A percentile compares a stretch with the other conserved stretches of the same genome.
Evolutionary conservation across 1,140 invertebrate species (phyloP).

Genomic region (Pinna nobilis): DNA sequence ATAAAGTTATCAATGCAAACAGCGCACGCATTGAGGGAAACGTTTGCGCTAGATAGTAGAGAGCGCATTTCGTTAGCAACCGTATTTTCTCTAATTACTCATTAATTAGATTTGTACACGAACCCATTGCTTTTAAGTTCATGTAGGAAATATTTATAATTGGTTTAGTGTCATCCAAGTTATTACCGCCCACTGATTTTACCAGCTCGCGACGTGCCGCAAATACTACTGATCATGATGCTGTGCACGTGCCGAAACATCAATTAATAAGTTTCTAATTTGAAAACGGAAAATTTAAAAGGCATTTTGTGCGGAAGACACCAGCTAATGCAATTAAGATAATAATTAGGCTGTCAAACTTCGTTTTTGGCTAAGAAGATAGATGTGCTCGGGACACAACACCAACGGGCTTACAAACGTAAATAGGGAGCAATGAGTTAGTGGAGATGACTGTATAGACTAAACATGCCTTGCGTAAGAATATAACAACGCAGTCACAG

Average conservation of each 20-base stretch:
- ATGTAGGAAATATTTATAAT: slow-evolving; percentile 25
- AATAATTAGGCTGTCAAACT: slow-evolving; percentile 24
- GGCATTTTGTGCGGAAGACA: slow-evolving; percentile 24
- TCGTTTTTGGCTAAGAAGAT: slow-evolving; percentile 3
- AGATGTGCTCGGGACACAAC: slow-evolving; percentile 2
- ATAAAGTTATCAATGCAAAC: no score
- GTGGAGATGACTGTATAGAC: no score
- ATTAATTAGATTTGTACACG: slow-evolving; percentile 27
- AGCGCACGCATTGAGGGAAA: no score
- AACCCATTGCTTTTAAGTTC: slow-evolving; percentile 2
- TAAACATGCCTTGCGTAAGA: no score
- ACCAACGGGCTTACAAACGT: neutral
- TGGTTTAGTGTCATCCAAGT: slow-evolving; percentile 16
- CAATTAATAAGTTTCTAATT: slow-evolving; percentile 38
- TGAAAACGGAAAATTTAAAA: slow-evolving; percentile 31
- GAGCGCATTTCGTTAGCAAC: neutral
- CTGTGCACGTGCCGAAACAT: slow-evolving; percentile 25
- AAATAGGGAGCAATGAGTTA: no score
- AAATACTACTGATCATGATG: neutral
- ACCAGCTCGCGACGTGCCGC: neutral
- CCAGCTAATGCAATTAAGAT: slow-evolving; percentile 30
- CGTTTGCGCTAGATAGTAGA: neutral
- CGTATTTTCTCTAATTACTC: slow-evolving; percentile 34
- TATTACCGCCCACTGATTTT: slow-evolving; percentile 22
- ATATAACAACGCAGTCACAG: no score